Percentiles rank a stretch among this genome's conserved stretches.
phyloP scores from a whole-genome alignment of 2,797 vertebrate genomes.

The Malurus splendens region DNA sequence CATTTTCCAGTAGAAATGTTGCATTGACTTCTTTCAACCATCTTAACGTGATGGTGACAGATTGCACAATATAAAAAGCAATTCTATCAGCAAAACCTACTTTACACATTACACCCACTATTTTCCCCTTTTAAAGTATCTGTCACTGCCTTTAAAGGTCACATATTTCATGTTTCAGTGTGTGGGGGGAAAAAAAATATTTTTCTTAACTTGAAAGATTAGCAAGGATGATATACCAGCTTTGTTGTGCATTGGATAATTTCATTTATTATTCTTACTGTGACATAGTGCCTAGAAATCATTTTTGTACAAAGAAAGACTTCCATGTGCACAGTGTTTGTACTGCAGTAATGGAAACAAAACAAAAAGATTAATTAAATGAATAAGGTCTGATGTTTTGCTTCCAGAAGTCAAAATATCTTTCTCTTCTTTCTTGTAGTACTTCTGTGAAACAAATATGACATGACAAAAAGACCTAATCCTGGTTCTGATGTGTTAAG shows the following conservation, averaged over 20 bases:
- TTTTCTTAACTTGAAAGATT: slow-evolving; percentile 19
- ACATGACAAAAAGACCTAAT: not conserved
- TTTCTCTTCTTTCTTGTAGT: not conserved
- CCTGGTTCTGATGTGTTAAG: not conserved
- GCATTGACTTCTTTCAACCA: not conserved
- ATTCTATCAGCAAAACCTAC: slow-evolving; percentile 33
- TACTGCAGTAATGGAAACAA: not conserved
- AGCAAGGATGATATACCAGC: not conserved
- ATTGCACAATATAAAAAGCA: slow-evolving; percentile 36
- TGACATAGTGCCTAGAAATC: not conserved
- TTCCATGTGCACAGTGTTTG: not conserved
- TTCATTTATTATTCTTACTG: not conserved
- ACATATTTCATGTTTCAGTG: slow-evolving; percentile 5
- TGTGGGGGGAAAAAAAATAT: not conserved
- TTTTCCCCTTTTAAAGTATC: slow-evolving; percentile 13
- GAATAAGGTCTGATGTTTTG: not conserved
- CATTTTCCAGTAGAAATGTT: not conserved
- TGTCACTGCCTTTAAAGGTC: slow-evolving; percentile 48
- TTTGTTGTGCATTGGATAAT: not conserved
- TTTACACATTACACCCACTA: not conserved
- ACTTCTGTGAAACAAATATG: not conserved
- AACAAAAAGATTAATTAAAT: not conserved
- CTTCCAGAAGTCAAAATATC: not conserved
- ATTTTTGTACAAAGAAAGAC: not conserved
- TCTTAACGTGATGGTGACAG: slow-evolving; percentile 19